Conservation (phyloP, 2,888 invertebrate species). For the Drosophila phalerata region DNA sequence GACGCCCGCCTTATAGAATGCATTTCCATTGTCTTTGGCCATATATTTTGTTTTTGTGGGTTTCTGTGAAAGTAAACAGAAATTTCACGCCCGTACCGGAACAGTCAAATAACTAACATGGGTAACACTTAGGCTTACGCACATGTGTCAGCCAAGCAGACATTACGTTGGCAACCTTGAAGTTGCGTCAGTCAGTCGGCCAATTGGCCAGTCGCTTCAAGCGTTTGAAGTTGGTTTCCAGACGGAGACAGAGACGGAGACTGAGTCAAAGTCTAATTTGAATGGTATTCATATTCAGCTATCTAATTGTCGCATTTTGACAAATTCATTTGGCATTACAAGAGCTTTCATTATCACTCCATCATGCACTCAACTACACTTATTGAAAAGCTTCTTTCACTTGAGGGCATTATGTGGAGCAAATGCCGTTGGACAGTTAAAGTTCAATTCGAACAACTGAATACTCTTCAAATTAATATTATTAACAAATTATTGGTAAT, state of each 20-base stretch:
- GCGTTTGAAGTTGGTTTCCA: not conserved
- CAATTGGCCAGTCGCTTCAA: constrained; percentile 22
- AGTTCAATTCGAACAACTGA: not conserved
- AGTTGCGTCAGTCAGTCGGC: constrained; percentile 66
- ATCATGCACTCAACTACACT: constrained; percentile 33
- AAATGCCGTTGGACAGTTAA: constrained; percentile 26
- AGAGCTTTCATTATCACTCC: constrained; percentile 67
- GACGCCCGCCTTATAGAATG: constrained; percentile 59
- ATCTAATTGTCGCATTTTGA: constrained; percentile 75
- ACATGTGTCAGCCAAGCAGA: constrained; percentile 26
- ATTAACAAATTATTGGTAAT: too few species aligned
- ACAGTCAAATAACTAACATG: constrained; percentile 49
- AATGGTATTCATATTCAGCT: constrained; percentile 25
- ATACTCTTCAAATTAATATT: constrained; percentile 27
- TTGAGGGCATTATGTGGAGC: constrained; percentile 65
- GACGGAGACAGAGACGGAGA: not conserved
- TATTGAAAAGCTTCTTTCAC: constrained; percentile 68
- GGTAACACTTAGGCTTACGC: constrained; percentile 22
- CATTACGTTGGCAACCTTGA: constrained; percentile 65
- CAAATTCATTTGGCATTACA: constrained; percentile 68
- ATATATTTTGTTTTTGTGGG: not conserved
- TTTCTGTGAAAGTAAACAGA: constrained; percentile 68
- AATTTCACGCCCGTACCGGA: constrained; percentile 68
- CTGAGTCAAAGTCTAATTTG: not conserved
- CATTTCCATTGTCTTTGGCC: constrained; percentile 62